phyloP scores from a whole-genome alignment of 2,113 vertebrate genomes.

The Potamarius usumacintae region DNA sequence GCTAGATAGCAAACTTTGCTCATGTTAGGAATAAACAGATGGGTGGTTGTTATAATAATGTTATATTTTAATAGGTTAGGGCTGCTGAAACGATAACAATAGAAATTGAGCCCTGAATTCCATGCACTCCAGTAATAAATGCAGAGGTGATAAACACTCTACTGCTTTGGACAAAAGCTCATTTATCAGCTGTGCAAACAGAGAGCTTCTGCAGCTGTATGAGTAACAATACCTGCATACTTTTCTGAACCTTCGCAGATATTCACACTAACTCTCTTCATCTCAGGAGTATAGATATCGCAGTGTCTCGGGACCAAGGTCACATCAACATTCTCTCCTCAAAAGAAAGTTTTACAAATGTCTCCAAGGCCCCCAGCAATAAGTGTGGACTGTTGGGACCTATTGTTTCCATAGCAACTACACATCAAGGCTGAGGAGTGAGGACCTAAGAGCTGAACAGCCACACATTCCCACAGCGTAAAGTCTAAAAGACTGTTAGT shows the following conservation, averaged over 20 bases:
- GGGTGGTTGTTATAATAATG: neutral
- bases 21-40: neutral
- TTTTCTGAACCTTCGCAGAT: neutral
- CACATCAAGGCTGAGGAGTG: neutral
- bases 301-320: neutral
- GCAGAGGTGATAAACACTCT: neutral
- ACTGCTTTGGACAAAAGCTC: neutral
- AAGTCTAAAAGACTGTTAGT: neutral
- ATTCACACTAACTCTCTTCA: neutral
- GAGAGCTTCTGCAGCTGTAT: neutral
- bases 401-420: conserved; percentile 8
- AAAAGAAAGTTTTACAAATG: neutral
- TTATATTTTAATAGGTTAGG: neutral
- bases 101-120: neutral
- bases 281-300: neutral
- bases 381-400: neutral
- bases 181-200: neutral
- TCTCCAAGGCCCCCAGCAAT: neutral
- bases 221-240: neutral
- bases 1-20: neutral
- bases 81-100: neutral
- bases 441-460: neutral
- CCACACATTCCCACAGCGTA: neutral
- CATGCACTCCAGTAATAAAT: neutral
- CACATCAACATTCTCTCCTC: neutral